phyloP scores from a whole-genome alignment of 2,888 invertebrate genomes.

The Drosophila falleni region DNA sequence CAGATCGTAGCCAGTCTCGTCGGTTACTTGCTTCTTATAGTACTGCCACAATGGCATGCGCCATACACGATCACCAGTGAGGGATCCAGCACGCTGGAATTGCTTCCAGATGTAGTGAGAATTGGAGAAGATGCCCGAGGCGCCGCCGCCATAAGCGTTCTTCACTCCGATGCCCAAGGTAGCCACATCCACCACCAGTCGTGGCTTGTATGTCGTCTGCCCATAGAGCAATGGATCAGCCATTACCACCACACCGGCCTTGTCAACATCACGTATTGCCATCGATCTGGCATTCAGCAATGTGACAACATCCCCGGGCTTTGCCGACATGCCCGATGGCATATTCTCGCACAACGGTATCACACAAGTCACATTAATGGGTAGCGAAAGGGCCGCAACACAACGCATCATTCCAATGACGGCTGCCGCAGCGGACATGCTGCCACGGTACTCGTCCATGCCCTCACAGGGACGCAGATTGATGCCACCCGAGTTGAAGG shows the following conservation, averaged over 20 bases:
- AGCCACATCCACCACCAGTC: constrained; percentile 87
- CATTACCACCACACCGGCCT: constrained; percentile 92
- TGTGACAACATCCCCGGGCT: constrained; percentile 86
- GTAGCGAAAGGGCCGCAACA: constrained; percentile 86
- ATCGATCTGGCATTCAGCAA: constrained; percentile 86
- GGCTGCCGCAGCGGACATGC: constrained; percentile 89
- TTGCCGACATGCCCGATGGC: constrained; percentile 87
- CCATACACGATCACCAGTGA: constrained; percentile 89
- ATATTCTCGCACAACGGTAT: constrained; percentile 86
- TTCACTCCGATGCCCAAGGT: constrained; percentile 86
- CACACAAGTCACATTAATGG: constrained; percentile 86
- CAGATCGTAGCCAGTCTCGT: constrained; percentile 85
- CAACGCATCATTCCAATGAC: constrained; percentile 87
- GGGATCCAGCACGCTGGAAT: constrained; percentile 86
- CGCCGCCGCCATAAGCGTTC: constrained; percentile 87
- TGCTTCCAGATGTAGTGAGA: constrained; percentile 86
- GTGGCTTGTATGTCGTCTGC: constrained; percentile 87
- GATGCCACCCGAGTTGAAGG: constrained; percentile 86
- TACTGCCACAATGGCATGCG: constrained; percentile 87
- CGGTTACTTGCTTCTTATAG: constrained; percentile 80
- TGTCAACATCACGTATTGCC: constrained; percentile 87
- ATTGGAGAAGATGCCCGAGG: constrained; percentile 87
- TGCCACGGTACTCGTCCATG: constrained; percentile 85
- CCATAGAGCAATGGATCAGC: constrained; percentile 93
- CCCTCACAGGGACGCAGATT: constrained; percentile 68